phyloP scores from a whole-genome alignment of 2,888 invertebrate genomes.

The Ochlodes sylvanus region DNA sequence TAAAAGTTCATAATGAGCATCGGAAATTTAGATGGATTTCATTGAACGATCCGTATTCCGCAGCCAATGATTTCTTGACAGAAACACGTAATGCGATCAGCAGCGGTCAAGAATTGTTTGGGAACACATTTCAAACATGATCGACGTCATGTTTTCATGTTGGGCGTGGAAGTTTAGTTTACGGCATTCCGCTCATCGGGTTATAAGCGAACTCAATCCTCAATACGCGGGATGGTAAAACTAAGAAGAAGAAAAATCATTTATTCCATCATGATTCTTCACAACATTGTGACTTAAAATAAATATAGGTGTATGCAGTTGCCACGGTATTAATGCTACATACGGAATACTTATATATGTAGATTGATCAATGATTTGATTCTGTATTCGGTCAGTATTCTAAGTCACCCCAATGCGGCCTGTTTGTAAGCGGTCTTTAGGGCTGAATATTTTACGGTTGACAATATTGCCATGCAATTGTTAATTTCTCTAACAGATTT shows the following conservation, averaged over 20 bases:
- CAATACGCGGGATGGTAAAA: conserved; percentile 12
- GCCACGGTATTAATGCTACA: no score
- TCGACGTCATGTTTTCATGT: conserved; percentile 16
- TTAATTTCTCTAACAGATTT: conserved; percentile 9
- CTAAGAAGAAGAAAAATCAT: neutral
- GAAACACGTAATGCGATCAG: neutral
- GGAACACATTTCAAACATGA: conserved; percentile 27
- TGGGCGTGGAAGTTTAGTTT: conserved; percentile 2
- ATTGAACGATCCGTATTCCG: no score
- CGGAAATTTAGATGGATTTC: no score
- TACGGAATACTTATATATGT: no score
- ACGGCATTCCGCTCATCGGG: neutral
- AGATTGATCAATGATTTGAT: no score
- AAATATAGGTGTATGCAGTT: no score
- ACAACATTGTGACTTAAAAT: no score
- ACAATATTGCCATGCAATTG: neutral
- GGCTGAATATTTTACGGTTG: neutral
- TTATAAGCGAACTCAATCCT: conserved; percentile 25
- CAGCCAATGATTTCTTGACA: conserved; percentile 4
- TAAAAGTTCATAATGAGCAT: no score
- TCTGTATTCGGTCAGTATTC: no score
- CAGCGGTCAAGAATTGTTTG: conserved; percentile 12
- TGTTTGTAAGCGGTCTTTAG: no score
- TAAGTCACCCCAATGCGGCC: no score
- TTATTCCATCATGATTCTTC: no score